Conservation (phyloP, 2,888 invertebrate species). For the Rotaria socialis region DNA sequence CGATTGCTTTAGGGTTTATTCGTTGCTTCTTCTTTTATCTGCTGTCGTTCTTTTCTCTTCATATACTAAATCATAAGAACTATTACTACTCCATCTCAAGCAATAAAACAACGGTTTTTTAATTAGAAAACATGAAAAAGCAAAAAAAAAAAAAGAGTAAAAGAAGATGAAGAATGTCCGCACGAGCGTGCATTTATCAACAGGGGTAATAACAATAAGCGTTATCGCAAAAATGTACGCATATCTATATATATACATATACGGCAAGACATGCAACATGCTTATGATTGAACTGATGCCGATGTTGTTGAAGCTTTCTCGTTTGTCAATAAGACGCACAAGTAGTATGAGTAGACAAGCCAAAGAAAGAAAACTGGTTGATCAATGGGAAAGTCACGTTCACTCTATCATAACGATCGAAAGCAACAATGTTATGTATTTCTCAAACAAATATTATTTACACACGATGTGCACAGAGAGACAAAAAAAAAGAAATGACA, state of each 20-base stretch:
- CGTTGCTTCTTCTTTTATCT: neutral
- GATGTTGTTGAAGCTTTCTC: neutral
- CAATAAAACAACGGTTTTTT: neutral
- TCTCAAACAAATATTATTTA: constrained; percentile 7
- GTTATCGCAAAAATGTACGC: constrained; percentile 26
- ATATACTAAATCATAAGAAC: neutral
- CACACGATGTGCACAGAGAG: neutral
- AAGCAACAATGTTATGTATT: neutral
- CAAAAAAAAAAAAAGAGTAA: neutral
- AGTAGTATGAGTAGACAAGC: neutral
- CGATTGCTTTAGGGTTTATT: neutral
- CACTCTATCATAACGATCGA: neutral
- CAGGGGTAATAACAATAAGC: constrained; percentile 23
- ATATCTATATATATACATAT: neutral
- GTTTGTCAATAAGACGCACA: neutral
- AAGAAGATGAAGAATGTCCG: constrained; percentile 11
- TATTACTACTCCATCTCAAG: neutral
- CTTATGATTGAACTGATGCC: constrained; percentile 17
- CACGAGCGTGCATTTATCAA: neutral
- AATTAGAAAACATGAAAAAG: constrained; percentile 6
- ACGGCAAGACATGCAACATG: constrained; percentile 4
- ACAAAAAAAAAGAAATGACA: constrained; percentile 6
- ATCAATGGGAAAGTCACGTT: constrained; percentile 26
- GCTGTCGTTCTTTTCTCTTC: no score
- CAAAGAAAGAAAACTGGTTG: neutral